phyloP scores from a whole-genome alignment of 53 echinoderm and acorn worm species.

The Arbacia lixula region DNA sequence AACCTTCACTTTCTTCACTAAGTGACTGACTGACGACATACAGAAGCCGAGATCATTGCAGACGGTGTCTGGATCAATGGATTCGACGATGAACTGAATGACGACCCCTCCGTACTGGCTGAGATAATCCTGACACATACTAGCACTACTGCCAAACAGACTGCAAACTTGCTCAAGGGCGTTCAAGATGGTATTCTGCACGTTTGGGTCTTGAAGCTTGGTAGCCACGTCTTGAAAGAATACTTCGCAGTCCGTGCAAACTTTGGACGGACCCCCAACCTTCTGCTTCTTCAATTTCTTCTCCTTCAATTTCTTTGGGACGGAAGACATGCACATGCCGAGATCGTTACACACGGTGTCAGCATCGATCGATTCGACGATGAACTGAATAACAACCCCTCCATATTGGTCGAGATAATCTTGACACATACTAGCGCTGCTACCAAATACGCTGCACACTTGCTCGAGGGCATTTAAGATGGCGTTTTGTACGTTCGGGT shows the following conservation, averaged over 20 bases:
- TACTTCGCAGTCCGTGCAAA: slow-evolving; percentile 51
- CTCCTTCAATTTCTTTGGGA: too few species aligned
- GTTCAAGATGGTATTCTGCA: slow-evolving; percentile 7
- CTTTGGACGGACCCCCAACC: slow-evolving; percentile 40
- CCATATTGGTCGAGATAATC: slow-evolving; percentile 56
- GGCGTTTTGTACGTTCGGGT: slow-evolving; percentile 48
- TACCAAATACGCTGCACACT: neutral
- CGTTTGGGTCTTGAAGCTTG: slow-evolving; percentile 9
- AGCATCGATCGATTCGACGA: too few species aligned
- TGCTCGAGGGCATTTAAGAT: slow-evolving; percentile 6
- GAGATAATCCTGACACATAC: too few species aligned
- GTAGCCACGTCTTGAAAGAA: slow-evolving; percentile 30
- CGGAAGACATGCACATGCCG: too few species aligned
- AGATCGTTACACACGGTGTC: too few species aligned
- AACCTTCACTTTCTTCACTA: neutral
- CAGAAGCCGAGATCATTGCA: slow-evolving; percentile 29
- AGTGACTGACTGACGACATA: neutral
- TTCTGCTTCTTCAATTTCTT: neutral
- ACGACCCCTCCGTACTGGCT: too few species aligned
- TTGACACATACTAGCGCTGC: slow-evolving; percentile 18
- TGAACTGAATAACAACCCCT: too few species aligned
- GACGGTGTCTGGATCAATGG: slow-evolving; percentile 20
- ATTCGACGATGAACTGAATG: too few species aligned
- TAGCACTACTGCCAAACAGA: neutral
- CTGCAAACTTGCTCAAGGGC: neutral